Evolutionary conservation across 2,113 vertebrate species (phyloP).

Genomic region (Papio anubis): DNA sequence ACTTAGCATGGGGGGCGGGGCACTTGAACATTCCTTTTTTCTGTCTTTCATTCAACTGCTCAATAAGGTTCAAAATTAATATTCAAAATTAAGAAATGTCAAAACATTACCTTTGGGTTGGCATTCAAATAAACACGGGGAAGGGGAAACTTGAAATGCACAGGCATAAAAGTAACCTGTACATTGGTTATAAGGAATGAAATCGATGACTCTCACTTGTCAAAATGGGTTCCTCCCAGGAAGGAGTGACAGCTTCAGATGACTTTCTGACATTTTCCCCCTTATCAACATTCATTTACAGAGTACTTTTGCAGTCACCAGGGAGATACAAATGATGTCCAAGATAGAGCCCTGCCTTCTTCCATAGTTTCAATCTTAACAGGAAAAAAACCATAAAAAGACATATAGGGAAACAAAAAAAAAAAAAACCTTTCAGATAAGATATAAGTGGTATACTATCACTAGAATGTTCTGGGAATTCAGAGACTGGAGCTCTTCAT

Average conservation of each 20-base stretch:
- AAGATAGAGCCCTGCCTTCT: not conserved
- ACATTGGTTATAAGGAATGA: not conserved
- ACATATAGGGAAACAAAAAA: not conserved
- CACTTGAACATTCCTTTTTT: not conserved
- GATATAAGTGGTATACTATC: not conserved
- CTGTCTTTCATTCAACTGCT: not conserved
- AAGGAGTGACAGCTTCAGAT: not conserved
- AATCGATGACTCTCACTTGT: not conserved
- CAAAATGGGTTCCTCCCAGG: not conserved
- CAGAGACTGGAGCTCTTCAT: not conserved
- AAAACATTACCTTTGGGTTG: not conserved
- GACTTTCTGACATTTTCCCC: not conserved
- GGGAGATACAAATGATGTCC: not conserved
- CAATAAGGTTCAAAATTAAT: no score
- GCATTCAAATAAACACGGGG: not conserved
- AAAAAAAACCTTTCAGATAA: not conserved
- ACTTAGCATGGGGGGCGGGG: not conserved
- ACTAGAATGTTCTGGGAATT: not conserved
- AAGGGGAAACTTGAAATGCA: not conserved
- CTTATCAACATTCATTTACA: not conserved
- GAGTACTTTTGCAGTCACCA: not conserved
- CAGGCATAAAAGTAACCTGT: not conserved
- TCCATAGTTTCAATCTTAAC: not conserved
- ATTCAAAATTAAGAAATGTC: not conserved
- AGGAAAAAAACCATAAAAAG: not conserved